Conservation (phyloP, 2,113 vertebrate genomes). For the Leuciscus idus region DNA sequence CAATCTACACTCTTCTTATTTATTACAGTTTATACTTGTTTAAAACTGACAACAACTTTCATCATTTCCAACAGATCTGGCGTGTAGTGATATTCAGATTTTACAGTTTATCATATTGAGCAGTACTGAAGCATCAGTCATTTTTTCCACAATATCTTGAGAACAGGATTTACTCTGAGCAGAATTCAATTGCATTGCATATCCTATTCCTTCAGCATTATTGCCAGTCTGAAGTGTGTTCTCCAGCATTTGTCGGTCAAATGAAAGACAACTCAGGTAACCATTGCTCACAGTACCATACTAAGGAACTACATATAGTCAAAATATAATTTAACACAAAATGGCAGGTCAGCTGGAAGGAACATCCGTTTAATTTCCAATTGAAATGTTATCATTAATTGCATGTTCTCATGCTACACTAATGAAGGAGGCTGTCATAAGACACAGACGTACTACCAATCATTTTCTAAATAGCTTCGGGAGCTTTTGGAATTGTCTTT, state of each 20-base stretch:
- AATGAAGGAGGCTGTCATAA: not conserved
- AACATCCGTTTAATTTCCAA: not conserved
- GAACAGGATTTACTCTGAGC: slow-evolving; percentile 30
- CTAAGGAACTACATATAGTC: slow-evolving; percentile 4
- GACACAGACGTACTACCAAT: not conserved
- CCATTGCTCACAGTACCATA: slow-evolving; percentile 8
- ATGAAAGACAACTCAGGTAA: slow-evolving; percentile 6
- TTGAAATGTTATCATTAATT: slow-evolving; percentile 19
- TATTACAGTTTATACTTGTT: slow-evolving; percentile 17
- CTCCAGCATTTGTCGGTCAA: slow-evolving; percentile 6
- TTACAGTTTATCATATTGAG: slow-evolving; percentile 36
- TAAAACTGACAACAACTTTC: slow-evolving; percentile 19
- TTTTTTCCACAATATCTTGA: slow-evolving; percentile 29
- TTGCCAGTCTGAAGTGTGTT: slow-evolving; percentile 14
- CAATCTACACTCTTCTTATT: slow-evolving; percentile 18
- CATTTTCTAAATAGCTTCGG: not conserved
- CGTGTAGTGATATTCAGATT: slow-evolving; percentile 38
- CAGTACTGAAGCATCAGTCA: slow-evolving; percentile 24
- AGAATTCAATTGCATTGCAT: slow-evolving; percentile 41
- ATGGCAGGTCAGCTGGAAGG: slow-evolving; percentile 35
- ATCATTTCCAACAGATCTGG: slow-evolving; percentile 5
- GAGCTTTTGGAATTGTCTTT: not conserved
- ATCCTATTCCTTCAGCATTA: not conserved
- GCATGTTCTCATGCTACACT: not conserved
- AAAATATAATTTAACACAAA: slow-evolving; percentile 35